Base-by-base conservation (phyloP, 2,797 vertebrate genomes). In the Propithecus deckenii region DNA sequence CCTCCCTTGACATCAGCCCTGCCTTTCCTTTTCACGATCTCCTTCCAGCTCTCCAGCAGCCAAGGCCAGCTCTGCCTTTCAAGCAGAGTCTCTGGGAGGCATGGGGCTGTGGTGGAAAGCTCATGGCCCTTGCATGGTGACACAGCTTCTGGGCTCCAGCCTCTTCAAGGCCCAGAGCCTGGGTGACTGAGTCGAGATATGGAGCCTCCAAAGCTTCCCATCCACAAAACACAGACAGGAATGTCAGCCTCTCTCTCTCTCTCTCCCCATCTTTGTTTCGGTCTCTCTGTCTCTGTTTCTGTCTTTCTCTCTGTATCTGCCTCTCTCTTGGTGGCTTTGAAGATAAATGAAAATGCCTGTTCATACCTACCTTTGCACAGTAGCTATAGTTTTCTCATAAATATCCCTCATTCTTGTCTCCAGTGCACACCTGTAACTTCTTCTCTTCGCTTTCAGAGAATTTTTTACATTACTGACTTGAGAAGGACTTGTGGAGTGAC, bases 51-150 rank as follows among this genome's bases (percentile, higher is more conserved):
- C 59, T 81, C 55, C 30, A 46, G 23, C 55, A 48, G 28, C 22
- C 43, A 43, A 15, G 7, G n/a, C 22, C 28, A 28, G 38, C 48
- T 30, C 50, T 48, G 15, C 18, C 65, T 46, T 22, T 57, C 61
- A 71, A 61, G 87, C 41, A 41, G 1, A 5, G 3, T 41, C 46
- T 35, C 22, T 0, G 10, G 13, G 32, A 55, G 20, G 32, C 2
- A 28, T 3, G 7, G 7, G 3, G 35, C n/a, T 25, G 9, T 23
- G 4, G 1, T 9, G 13, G 50, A 20, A 30, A 50, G 8, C 3
- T 7, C 22, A 4, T 1, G 35, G 22, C 25, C 18, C 55, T 22
- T 14, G 7, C 11, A 4, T 1, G 30, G 23, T 8, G 4, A 25
- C 15, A 14, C 7, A 15, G 9, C 9, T 38, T 2, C 22, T 22